Percentiles rank a stretch among this genome's conserved stretches.
phyloP scores from a whole-genome alignment of 2,888 invertebrate genomes.

The Aproaerema taeniolella region DNA sequence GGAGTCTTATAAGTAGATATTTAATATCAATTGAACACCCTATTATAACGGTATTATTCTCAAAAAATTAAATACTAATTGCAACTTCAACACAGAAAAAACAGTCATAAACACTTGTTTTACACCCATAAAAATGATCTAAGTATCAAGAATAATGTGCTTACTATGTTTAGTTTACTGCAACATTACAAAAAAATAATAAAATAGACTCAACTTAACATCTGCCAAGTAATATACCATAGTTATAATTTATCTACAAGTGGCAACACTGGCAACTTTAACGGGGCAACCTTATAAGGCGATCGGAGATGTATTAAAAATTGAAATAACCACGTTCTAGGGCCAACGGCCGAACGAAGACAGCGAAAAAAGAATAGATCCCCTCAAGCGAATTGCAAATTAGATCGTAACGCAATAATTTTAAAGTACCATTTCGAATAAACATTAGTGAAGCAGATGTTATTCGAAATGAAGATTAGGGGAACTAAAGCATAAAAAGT shows the following conservation, averaged over 20 bases:
- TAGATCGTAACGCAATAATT: slow-evolving; percentile 57
- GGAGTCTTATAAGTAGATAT: too few relatives aligned
- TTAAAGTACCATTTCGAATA: slow-evolving; percentile 70
- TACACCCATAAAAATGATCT: slow-evolving; percentile 2
- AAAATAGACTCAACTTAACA: slow-evolving; percentile 34
- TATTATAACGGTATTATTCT: too few relatives aligned
- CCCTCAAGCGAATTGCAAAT: slow-evolving; percentile 48
- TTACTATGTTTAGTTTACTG: background rate
- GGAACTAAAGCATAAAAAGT: slow-evolving; percentile 75
- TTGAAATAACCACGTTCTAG: slow-evolving; percentile 53
- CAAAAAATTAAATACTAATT: background rate
- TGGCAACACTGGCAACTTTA: slow-evolving; percentile 3
- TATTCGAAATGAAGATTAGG: slow-evolving; percentile 74
- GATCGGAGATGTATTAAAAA: slow-evolving; percentile 65
- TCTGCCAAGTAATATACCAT: too few relatives aligned
- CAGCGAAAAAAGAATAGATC: slow-evolving; percentile 51
- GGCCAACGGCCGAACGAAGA: slow-evolving; percentile 58
- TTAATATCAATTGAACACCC: too few relatives aligned
- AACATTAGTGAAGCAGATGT: slow-evolving; percentile 70
- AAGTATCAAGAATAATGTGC: background rate
- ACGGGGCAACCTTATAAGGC: slow-evolving; percentile 51
- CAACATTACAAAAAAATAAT: too few relatives aligned
- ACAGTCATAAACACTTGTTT: slow-evolving; percentile 5
- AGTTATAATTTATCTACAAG: too few relatives aligned
- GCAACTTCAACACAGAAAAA: background rate